These are phyloP conservation scores for Hartigia nigra DNA, from an alignment of 2,888 invertebrate genomes.

Conservation along the genomic window DNA sequence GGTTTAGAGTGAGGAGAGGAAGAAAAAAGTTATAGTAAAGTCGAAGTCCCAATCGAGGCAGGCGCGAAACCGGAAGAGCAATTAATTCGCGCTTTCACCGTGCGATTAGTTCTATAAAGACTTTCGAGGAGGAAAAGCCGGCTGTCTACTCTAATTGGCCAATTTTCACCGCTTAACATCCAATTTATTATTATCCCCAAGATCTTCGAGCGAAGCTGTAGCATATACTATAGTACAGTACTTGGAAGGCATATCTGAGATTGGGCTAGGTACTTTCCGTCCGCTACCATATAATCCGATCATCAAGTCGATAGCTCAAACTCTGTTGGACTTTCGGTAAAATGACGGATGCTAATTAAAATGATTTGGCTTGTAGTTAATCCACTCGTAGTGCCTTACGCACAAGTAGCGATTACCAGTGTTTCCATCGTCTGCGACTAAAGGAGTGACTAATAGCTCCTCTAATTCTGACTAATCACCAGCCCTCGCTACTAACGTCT, in stretches of 20 bases:
- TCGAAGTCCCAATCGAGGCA: neutral
- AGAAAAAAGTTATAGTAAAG: neutral
- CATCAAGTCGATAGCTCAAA: conserved; percentile 39
- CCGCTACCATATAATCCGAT: conserved; percentile 48
- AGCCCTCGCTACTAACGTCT: conserved; percentile 15
- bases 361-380: conserved; percentile 42
- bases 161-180: conserved; percentile 61
- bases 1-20: neutral
- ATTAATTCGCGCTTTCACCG: conserved; percentile 50
- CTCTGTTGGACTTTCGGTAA: neutral
- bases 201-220: conserved; percentile 37
- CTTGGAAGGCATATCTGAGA: neutral
- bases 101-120: conserved; percentile 41
- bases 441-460: conserved; percentile 47
- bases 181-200: conserved; percentile 57
- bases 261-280: neutral
- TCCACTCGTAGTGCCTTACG: conserved; percentile 28
- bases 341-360: conserved; percentile 45
- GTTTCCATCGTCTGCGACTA: conserved; percentile 21
- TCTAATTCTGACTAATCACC: conserved; percentile 51
- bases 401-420: conserved; percentile 20
- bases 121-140: conserved; percentile 53
- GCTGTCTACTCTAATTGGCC: conserved; percentile 56
- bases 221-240: neutral
- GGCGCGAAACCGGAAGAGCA: conserved; percentile 39